Percentiles rank a stretch among this genome's conserved stretches.
These are phyloP conservation scores for Porites divaricata DNA, from an alignment of 92 coral and sea anemone genomes.

Conservation along the genomic window DNA sequence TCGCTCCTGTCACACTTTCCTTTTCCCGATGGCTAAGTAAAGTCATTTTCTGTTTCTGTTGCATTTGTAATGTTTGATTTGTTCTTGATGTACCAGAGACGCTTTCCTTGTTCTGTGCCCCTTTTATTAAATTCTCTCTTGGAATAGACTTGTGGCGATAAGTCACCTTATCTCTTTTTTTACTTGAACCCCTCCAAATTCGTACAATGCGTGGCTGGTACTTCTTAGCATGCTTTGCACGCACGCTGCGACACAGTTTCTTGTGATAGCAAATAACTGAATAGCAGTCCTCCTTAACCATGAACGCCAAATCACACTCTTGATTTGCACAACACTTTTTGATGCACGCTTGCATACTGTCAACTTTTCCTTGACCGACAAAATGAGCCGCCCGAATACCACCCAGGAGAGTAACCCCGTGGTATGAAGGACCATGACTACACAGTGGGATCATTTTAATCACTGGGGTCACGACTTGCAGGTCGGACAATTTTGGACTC, in stretches of 20 bases:
- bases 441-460: constrained; percentile 83
- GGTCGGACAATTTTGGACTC: background rate
- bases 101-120: background rate
- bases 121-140: background rate
- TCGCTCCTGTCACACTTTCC: background rate
- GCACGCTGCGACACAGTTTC: constrained; percentile 74
- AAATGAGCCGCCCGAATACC: constrained; percentile 89
- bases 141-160: background rate
- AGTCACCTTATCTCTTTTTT: background rate
- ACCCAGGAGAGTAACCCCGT: constrained; percentile 84
- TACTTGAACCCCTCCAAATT: constrained; percentile 69
- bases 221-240: constrained; percentile 60
- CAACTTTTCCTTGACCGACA: constrained; percentile 78
- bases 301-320: constrained; percentile 82
- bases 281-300: constrained; percentile 82
- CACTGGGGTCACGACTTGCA: constrained; percentile 62
- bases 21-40: background rate
- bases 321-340: constrained; percentile 84
- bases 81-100: background rate
- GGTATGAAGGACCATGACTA: constrained; percentile 81
- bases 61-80: background rate
- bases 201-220: constrained; percentile 77
- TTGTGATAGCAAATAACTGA: constrained; percentile 85
- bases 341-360: constrained; percentile 77
- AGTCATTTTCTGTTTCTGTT: background rate